These are phyloP conservation scores for Therioaphis trifolii DNA, from an alignment of 2,888 invertebrate species.

Conservation along the genomic window DNA sequence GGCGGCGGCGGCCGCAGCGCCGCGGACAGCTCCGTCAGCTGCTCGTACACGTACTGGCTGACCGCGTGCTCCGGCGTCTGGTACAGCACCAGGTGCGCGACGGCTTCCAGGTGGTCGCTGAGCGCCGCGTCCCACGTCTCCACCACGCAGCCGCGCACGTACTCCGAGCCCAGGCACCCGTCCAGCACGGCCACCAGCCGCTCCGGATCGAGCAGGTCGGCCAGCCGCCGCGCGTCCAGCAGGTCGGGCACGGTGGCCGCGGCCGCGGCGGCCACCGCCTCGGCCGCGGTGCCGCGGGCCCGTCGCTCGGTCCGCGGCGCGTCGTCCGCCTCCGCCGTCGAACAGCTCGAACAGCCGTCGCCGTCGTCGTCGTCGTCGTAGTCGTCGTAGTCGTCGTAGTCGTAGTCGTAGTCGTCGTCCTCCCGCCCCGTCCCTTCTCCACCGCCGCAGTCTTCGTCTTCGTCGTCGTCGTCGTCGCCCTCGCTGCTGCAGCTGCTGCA, in stretches of 20 bases:
- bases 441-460: background rate
- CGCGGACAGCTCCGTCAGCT: conserved; percentile 27
- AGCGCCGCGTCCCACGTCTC: conserved; percentile 58
- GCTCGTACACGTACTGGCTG: conserved; percentile 45
- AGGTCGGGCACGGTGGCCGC: conserved; percentile 23
- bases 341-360: conserved; percentile 10
- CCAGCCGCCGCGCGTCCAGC: conserved; percentile 25
- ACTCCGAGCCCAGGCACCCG: conserved; percentile 30
- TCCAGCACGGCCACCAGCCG: conserved; percentile 45
- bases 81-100: conserved; percentile 54
- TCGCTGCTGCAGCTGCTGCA: background rate
- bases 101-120: conserved; percentile 51
- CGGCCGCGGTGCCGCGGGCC: background rate
- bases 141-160: conserved; percentile 53
- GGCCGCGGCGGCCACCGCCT: background rate
- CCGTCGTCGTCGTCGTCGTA: background rate
- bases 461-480: background rate
- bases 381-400: too few relatives aligned
- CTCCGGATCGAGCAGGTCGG: conserved; percentile 37
- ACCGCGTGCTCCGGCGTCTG: conserved; percentile 42
- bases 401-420: background rate
- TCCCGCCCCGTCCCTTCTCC: background rate
- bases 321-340: background rate
- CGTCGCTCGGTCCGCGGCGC: too few relatives aligned
- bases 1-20: background rate